A percentile compares a stretch with the other conserved stretches of the same genome.
These are phyloP conservation scores for Struthio camelus DNA, from an alignment of 2,113 vertebrate genomes.

Conservation along the genomic window DNA sequence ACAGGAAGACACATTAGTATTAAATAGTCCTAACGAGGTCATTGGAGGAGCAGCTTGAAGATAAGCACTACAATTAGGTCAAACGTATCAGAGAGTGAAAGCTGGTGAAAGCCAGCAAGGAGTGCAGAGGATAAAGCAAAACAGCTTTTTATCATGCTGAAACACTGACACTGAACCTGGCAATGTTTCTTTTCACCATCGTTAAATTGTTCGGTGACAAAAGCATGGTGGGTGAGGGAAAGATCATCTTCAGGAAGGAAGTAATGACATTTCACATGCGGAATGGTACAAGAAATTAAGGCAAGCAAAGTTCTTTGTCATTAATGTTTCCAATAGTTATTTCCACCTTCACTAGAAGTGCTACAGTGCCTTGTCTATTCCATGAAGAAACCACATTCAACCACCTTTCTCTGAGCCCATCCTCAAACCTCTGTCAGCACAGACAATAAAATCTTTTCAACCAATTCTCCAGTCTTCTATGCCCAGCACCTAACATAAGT, in stretches of 20 bases:
- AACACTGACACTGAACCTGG: conserved; percentile 22
- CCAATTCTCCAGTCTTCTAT: not conserved
- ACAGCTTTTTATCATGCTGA: not conserved
- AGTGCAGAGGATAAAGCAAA: conserved; percentile 9
- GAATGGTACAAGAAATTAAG: not conserved
- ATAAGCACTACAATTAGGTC: conserved; percentile 64
- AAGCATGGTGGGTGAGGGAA: not conserved
- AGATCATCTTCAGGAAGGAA: not conserved
- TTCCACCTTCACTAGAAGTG: not conserved
- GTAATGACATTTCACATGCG: not conserved
- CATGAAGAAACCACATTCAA: not conserved
- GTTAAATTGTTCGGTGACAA: conserved; percentile 17
- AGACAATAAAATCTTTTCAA: not conserved
- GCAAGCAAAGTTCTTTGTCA: fast-evolving
- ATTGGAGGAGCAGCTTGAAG: conserved; percentile 58
- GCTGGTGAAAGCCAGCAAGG: not conserved
- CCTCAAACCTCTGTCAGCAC: not conserved
- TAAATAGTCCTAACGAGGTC: conserved; percentile 69
- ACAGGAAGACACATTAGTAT: conserved; percentile 60
- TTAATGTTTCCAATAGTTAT: not conserved
- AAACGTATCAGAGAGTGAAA: conserved; percentile 25
- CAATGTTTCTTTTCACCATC: conserved; percentile 14
- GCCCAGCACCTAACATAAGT: not conserved
- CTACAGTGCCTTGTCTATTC: not conserved
- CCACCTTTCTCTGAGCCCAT: not conserved